Evolutionary conservation across 1,140 invertebrate species (phyloP).

Genomic region (Cotesia chilonis): DNA sequence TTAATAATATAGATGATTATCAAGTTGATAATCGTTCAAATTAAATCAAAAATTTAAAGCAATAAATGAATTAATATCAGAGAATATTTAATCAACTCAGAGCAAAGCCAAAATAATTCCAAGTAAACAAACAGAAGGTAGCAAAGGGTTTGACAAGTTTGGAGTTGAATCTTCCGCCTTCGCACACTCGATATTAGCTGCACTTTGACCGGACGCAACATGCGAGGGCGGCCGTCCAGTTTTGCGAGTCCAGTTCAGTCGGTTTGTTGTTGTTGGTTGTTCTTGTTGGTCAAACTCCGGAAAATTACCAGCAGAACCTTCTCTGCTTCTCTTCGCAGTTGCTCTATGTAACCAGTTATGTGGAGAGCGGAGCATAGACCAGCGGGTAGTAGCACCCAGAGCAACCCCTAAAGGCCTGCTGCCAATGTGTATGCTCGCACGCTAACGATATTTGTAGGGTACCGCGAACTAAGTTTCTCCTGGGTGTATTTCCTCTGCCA

Average conservation of each 20-base stretch:
- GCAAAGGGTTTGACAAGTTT: constrained; percentile 18
- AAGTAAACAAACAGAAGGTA: neutral
- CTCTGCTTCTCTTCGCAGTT: neutral
- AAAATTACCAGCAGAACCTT: constrained; percentile 54
- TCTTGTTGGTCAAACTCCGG: constrained; percentile 55
- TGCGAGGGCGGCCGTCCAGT: constrained; percentile 32
- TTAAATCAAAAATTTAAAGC: too few relatives aligned
- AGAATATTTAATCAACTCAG: neutral
- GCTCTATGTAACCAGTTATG: too few relatives aligned
- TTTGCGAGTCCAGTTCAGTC: constrained; percentile 41
- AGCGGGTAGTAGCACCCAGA: too few relatives aligned
- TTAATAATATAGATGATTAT: too few relatives aligned
- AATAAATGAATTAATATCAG: too few relatives aligned
- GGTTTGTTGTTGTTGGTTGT: constrained; percentile 47
- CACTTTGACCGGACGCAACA: constrained; percentile 38
- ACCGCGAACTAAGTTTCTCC: constrained; percentile 52
- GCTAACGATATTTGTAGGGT: constrained; percentile 61
- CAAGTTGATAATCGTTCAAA: too few relatives aligned
- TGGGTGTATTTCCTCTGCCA: constrained; percentile 34
- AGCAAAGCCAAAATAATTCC: neutral
- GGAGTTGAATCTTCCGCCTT: constrained; percentile 24
- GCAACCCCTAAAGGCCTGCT: constrained; percentile 6
- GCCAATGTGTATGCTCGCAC: constrained; percentile 39
- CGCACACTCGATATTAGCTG: constrained; percentile 45
- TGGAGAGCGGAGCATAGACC: too few relatives aligned